Conservation (phyloP, 2,113 vertebrate species). For the Oreocharis arfaki region DNA sequence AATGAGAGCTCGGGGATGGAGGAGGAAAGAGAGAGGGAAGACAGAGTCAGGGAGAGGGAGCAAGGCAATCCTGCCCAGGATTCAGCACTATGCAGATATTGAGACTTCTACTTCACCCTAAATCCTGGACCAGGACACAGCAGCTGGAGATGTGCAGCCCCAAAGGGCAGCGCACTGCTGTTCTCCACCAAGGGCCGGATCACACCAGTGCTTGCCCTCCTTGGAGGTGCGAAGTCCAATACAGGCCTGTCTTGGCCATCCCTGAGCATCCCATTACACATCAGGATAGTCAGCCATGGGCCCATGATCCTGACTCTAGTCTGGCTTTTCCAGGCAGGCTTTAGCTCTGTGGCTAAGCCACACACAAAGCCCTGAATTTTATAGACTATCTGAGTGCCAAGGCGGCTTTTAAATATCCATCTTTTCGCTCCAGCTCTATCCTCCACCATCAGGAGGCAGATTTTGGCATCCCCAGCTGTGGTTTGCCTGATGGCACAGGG, state of each 20-base stretch:
- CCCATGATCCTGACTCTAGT: neutral
- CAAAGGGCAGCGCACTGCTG: neutral
- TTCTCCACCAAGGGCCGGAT: rapidly evolving
- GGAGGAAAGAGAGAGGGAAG: neutral
- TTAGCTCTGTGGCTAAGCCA: neutral
- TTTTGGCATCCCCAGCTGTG: neutral
- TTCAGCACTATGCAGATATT: neutral
- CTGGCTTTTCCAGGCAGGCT: neutral
- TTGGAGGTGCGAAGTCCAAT: rapidly evolving
- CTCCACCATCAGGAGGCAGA: neutral
- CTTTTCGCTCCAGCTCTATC: neutral
- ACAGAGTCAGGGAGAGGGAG: neutral
- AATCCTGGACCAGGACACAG: neutral
- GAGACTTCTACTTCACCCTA: neutral
- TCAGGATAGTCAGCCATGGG: neutral
- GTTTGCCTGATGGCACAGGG: neutral
- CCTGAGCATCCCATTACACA: neutral
- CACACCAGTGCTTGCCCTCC: neutral
- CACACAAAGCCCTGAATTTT: neutral
- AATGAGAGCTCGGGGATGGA: neutral
- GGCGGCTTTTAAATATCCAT: neutral
- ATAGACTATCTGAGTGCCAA: neutral
- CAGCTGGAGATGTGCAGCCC: neutral
- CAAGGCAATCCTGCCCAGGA: neutral
- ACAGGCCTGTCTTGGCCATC: neutral